Conservation (phyloP, 2,888 invertebrate species). For the Calliscelio sp. region DNA sequence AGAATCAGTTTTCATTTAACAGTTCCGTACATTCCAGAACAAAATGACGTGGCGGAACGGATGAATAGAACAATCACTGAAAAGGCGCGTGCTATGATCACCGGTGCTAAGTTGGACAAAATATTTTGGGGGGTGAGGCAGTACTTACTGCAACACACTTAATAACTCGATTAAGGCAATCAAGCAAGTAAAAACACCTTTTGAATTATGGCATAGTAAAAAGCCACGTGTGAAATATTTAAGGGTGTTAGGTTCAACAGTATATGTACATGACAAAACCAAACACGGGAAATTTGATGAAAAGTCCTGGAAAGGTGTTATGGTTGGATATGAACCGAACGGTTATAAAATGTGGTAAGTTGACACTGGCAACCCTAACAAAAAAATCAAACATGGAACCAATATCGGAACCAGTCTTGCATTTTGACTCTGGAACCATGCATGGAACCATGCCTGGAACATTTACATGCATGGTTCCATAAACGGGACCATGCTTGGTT, state of each 20-base stretch:
- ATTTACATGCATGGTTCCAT: no score
- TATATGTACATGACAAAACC: conserved; percentile 80
- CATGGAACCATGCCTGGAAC: no score
- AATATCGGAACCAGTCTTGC: no score
- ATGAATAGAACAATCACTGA: conserved; percentile 79
- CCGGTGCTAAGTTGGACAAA: conserved; percentile 36
- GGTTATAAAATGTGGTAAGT: conserved; percentile 69
- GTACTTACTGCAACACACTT: conserved; percentile 77
- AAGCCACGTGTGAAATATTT: conserved; percentile 74
- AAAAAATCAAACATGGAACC: no score
- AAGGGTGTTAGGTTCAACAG: conserved; percentile 80
- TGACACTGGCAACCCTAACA: no score
- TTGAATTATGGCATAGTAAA: conserved; percentile 82
- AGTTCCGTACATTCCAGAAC: conserved; percentile 83
- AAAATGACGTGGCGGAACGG: conserved; percentile 83
- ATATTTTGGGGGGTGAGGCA: conserved; percentile 72
- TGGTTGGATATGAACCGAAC: no score
- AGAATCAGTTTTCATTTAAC: conserved; percentile 82
- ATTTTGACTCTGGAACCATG: no score
- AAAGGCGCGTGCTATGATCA: conserved; percentile 38
- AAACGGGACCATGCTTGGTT: no score
- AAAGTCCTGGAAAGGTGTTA: conserved; percentile 81
- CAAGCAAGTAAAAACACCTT: conserved; percentile 81
- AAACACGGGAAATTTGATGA: conserved; percentile 79
- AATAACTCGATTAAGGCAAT: conserved; percentile 82